These are phyloP conservation scores for Apocheima hispidaria DNA, from an alignment of 2,888 invertebrate species.

Conservation along the genomic window DNA sequence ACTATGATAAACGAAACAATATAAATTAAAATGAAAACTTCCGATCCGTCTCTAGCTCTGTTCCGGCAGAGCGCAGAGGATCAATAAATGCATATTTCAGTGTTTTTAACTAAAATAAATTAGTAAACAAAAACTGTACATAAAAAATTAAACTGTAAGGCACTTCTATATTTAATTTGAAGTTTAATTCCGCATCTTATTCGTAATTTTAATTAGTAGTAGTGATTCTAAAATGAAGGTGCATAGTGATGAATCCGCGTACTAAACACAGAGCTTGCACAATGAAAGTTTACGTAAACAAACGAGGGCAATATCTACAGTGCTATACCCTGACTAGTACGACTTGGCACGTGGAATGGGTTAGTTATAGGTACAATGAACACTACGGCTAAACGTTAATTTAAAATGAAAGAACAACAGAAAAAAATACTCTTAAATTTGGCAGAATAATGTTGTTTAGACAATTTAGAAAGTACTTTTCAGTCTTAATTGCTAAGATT, in stretches of 20 bases:
- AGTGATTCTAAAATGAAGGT: constrained; percentile 57
- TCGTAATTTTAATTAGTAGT: constrained; percentile 64
- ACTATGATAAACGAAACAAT: constrained; percentile 49
- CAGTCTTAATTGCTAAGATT: constrained; percentile 83
- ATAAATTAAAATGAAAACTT: constrained; percentile 58
- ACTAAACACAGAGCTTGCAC: constrained; percentile 56
- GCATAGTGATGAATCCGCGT: constrained; percentile 54
- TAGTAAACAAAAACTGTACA: constrained; percentile 60
- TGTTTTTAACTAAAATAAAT: constrained; percentile 67
- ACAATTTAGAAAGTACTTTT: constrained; percentile 71
- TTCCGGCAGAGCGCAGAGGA: constrained; percentile 64
- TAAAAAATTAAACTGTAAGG: constrained; percentile 83
- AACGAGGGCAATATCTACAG: constrained; percentile 61
- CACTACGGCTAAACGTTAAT: constrained; percentile 56
- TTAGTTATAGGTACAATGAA: constrained; percentile 65
- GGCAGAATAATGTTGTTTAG: constrained; percentile 43
- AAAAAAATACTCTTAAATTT: constrained; percentile 38
- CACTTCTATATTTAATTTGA: constrained; percentile 83
- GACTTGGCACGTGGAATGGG: constrained; percentile 79
- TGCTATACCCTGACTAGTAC: constrained; percentile 80
- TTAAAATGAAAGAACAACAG: constrained; percentile 48
- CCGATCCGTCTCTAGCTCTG: constrained; percentile 62
- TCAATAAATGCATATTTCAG: constrained; percentile 81
- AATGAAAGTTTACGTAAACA: constrained; percentile 56
- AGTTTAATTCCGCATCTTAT: constrained; percentile 58